Evolutionary conservation across 2,797 vertebrate genomes (phyloP).

Genomic region (Thunnus albacares): DNA sequence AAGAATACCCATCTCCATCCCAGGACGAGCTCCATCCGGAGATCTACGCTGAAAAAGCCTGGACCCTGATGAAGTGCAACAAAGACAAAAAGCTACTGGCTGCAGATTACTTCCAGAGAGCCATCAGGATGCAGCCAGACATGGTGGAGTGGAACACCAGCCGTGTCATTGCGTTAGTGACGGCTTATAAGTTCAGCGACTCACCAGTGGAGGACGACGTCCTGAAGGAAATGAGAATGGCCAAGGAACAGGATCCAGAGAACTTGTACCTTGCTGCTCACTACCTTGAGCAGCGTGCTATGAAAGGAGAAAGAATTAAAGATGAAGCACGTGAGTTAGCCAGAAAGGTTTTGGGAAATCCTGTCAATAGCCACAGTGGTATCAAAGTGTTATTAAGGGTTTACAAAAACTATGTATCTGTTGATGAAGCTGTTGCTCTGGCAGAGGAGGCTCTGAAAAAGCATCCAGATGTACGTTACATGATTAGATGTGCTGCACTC

Average conservation of each 20-base stretch:
- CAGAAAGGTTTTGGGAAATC: conserved; percentile 51
- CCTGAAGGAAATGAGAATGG: conserved; percentile 61
- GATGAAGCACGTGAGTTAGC: conserved; percentile 51
- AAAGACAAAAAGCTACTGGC: not conserved
- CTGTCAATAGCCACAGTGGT: conserved; percentile 72
- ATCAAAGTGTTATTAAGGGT: conserved; percentile 58
- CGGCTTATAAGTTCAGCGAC: accelerated
- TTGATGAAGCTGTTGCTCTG: too few species aligned
- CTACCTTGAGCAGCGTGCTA: conserved; percentile 45
- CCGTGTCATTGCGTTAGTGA: conserved; percentile 44
- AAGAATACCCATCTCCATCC: conserved; percentile 56
- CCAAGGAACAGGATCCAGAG: conserved; percentile 64
- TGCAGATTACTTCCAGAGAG: conserved; percentile 66
- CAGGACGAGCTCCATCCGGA: conserved; percentile 71
- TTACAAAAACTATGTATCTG: conserved; percentile 25
- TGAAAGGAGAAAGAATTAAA: conserved; percentile 6
- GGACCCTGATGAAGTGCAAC: conserved; percentile 74
- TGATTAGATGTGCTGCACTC: not conserved
- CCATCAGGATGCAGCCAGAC: conserved; percentile 74
- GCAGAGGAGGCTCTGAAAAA: too few species aligned
- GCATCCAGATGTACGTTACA: too few species aligned
- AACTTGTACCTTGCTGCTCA: conserved; percentile 69
- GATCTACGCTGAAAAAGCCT: conserved; percentile 77
- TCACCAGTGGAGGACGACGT: conserved; percentile 10
- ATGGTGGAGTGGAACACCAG: conserved; percentile 74